Base-by-base conservation (phyloP, 1,140 invertebrate species). In the Ptiloglossa arizonensis region DNA sequence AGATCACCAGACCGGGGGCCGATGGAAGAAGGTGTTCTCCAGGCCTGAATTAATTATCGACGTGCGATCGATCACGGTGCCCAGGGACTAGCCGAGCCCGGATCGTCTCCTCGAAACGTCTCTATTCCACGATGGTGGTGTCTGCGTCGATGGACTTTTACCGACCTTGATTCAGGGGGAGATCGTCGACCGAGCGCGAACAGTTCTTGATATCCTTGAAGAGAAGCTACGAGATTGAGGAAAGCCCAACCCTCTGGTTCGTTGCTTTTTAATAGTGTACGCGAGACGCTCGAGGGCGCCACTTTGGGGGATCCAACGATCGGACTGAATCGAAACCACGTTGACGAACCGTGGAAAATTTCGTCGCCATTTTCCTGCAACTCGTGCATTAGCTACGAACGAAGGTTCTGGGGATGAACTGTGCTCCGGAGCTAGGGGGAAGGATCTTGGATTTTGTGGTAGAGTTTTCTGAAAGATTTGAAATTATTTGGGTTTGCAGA, bases 1-100 rank as follows among this genome's bases (percentile, higher is more conserved):
- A 38, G 17, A 15, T n/a, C 41, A 22, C 13, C 56, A 29, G 62
- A 59, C 46, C 50, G 41, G 3, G n/a, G 9, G 24, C 19, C 68
- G 22, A 27, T n/a, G n/a, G 73, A 50, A 48, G 66, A 62, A 76
- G 66, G 64, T 60, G 56, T 70, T 70, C 41, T 11, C 24, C 64
- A 52, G 6, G 4, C 13, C 46, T 60, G 67, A 77, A 77, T 77
- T 77, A 71, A 77, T 77, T 77, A 77, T 77, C 75, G 67, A 52
- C 48, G 19, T 35, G 2, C 68, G 67, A 77, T 77, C 75, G 75
- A 77, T 77, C 75, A 77, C 19, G 44, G 46, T 15, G 50, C 24
- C 32, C 62, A 41, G 52, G 60, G 69, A 50, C 29, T 15, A 17
- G 48, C 22, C 22, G 22, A 46, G n/a, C n/a, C 38, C 15, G 56